Conservation (phyloP, 2,888 invertebrate species). For the Priocnemis perturbator region DNA sequence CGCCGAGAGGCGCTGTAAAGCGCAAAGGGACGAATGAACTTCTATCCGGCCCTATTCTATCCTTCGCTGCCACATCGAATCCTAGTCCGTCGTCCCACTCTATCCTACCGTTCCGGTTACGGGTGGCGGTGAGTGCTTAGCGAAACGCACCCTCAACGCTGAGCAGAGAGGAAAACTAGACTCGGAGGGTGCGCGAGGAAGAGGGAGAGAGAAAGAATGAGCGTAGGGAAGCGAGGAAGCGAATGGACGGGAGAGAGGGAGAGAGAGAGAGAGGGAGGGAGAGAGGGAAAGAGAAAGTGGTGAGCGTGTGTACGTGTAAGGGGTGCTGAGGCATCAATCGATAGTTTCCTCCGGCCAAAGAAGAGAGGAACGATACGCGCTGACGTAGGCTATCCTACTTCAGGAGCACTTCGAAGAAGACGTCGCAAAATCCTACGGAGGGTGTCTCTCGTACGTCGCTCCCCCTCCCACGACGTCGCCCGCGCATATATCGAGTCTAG, state of each 20-base stretch:
- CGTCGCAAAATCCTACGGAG: constrained; percentile 33
- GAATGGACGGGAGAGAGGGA: constrained; percentile 29
- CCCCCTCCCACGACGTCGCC: background rate
- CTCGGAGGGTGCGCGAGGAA: background rate
- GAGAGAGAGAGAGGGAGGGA: constrained; percentile 12
- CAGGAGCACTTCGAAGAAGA: constrained; percentile 42
- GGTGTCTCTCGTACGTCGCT: constrained; percentile 34
- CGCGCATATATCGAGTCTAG: background rate
- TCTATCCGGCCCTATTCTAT: constrained; percentile 22
- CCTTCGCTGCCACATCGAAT: too few relatives aligned
- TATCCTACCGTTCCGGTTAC: constrained; percentile 31
- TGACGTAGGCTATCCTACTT: constrained; percentile 52
- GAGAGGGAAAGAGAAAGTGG: constrained; percentile 33
- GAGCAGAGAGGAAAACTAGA: constrained; percentile 45
- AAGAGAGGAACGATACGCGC: constrained; percentile 54
- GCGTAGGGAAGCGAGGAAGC: constrained; percentile 6
- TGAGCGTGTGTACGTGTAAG: constrained; percentile 44
- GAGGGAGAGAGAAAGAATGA: constrained; percentile 16
- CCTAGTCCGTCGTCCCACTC: too few relatives aligned
- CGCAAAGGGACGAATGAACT: constrained; percentile 39
- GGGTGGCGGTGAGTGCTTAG: constrained; percentile 38
- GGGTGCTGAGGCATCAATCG: constrained; percentile 64
- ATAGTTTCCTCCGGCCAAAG: constrained; percentile 61
- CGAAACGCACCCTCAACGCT: constrained; percentile 50
- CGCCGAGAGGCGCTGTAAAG: constrained; percentile 42